These are phyloP conservation scores for Drosophila ambigua DNA, from an alignment of 1,140 invertebrate genomes.

Conservation along the genomic window DNA sequence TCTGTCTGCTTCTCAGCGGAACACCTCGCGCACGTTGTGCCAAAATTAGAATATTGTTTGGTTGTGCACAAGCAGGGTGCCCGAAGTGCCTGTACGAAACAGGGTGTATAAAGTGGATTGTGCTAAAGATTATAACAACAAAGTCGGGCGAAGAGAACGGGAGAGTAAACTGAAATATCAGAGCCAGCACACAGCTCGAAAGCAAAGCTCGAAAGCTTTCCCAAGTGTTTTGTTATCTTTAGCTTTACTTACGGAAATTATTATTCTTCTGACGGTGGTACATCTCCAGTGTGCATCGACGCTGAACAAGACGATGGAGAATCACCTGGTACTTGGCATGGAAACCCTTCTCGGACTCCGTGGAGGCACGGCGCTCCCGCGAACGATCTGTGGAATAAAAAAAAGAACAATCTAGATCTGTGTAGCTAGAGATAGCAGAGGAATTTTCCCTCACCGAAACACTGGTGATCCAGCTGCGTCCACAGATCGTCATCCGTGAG, in stretches of 20 bases:
- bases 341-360: conserved; percentile 94
- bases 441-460: conserved; percentile 55
- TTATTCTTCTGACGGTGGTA: conserved; percentile 93
- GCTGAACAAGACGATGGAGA: conserved; percentile 94
- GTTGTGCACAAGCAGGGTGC: conserved; percentile 51
- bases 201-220: too few species aligned
- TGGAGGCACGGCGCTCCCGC: conserved; percentile 88
- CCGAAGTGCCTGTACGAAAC: conserved; percentile 8
- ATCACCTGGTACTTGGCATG: conserved; percentile 93
- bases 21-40: conserved; percentile 56
- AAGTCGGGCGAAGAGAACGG: background rate
- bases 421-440: background rate
- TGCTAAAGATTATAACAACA: too few species aligned
- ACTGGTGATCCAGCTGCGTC: conserved; percentile 86
- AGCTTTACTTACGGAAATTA: conserved; percentile 89
- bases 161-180: too few species aligned
- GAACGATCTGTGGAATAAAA: conserved; percentile 58
- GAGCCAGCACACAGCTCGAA: too few species aligned
- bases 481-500: conserved; percentile 90
- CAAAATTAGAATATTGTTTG: conserved; percentile 61
- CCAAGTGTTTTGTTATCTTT: too few species aligned
- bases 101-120: conserved; percentile 40
- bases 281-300: conserved; percentile 96
- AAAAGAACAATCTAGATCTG: background rate
- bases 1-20: conserved; percentile 11